These are phyloP conservation scores for Platichthys stellatus DNA, from an alignment of 2,113 vertebrate genomes.

Conservation along the genomic window DNA sequence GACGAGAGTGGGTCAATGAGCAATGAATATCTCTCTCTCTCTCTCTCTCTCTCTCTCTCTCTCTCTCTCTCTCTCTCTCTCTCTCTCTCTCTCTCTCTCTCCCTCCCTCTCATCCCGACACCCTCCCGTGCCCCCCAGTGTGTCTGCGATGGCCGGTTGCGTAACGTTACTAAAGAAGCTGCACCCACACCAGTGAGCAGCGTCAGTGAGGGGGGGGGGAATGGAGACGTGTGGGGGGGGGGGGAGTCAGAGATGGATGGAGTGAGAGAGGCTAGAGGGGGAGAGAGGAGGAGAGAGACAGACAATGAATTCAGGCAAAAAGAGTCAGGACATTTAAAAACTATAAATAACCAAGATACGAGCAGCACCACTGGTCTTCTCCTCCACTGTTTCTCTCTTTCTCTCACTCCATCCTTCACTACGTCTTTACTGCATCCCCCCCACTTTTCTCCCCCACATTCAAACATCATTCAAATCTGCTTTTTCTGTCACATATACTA, in stretches of 20 bases:
- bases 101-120: not conserved
- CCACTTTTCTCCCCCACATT: not conserved
- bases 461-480: not conserved
- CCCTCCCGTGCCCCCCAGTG: slow-evolving; percentile 33
- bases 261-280: slow-evolving; percentile 31
- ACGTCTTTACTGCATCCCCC: slow-evolving; percentile 5
- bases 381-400: slow-evolving; percentile 18
- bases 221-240: slow-evolving; percentile 1
- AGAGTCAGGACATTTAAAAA: slow-evolving; percentile 60
- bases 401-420: slow-evolving; percentile 9
- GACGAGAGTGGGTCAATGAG: slow-evolving; percentile 55
- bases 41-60: not conserved
- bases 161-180: slow-evolving; percentile 65
- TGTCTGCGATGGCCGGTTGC: slow-evolving; percentile 62
- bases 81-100: not conserved
- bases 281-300: slow-evolving; percentile 32
- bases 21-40: slow-evolving; percentile 28
- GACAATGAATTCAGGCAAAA: slow-evolving; percentile 68
- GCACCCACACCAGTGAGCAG: slow-evolving; percentile 43
- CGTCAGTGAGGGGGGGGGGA: slow-evolving; percentile 11
- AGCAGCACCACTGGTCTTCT: slow-evolving; percentile 57
- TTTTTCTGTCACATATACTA: too few relatives aligned
- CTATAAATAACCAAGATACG: slow-evolving; percentile 71
- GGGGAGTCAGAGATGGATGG: not conserved
- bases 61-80: not conserved